Conservation (phyloP, 2,797 vertebrate genomes). For the Chaetophractus vellerosus region DNA sequence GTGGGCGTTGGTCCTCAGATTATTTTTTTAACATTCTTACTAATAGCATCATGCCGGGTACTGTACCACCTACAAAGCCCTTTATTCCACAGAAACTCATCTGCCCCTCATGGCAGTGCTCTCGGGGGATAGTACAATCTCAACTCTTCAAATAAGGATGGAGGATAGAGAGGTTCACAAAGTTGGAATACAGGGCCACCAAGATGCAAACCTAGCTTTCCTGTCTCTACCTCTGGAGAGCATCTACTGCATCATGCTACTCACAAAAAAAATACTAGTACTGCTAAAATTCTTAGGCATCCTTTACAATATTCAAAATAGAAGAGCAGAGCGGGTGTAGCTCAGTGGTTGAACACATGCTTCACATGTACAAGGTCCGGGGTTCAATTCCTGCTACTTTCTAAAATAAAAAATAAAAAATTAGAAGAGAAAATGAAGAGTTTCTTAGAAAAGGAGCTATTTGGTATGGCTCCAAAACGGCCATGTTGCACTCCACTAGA, state of each 20-base stretch:
- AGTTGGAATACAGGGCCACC: neutral
- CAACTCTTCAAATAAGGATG: conserved; percentile 36
- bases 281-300: conserved; percentile 54
- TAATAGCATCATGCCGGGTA: neutral
- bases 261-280: conserved; percentile 59
- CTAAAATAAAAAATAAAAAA: too few relatives aligned
- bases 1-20: conserved; percentile 16
- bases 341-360: too few relatives aligned
- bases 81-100: conserved; percentile 25
- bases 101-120: conserved; percentile 33
- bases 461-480: neutral
- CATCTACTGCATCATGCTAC: conserved; percentile 33
- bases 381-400: too few relatives aligned
- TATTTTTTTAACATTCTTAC: conserved; percentile 45
- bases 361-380: too few relatives aligned
- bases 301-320: conserved; percentile 57
- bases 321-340: neutral
- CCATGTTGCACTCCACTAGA: neutral
- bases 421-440: neutral
- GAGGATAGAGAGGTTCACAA: conserved; percentile 43
- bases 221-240: conserved; percentile 27
- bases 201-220: conserved; percentile 56
- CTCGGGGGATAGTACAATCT: neutral
- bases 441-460: conserved; percentile 43
- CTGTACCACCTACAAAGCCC: neutral